A percentile compares a stretch with the other conserved stretches of the same genome.
These are phyloP conservation scores for Scomber japonicus DNA, from an alignment of 2,113 vertebrate genomes.

Conservation along the genomic window DNA sequence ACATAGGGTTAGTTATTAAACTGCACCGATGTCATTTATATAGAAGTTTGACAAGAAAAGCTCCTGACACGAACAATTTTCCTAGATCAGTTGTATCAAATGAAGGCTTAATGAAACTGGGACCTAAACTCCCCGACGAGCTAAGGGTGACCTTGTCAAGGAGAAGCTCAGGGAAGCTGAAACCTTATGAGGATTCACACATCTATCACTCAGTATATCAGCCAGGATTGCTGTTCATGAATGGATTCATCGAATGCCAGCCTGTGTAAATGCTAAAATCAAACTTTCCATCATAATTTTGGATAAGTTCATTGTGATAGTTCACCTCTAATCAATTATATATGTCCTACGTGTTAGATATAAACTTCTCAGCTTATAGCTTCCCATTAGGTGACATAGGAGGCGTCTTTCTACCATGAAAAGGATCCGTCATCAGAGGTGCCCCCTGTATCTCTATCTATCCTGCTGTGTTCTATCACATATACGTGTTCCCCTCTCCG, in stretches of 20 bases:
- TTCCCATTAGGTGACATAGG: slow-evolving; percentile 13
- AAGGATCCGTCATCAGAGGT: slow-evolving; percentile 40
- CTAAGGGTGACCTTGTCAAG: slow-evolving; percentile 61
- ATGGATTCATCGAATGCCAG: neutral
- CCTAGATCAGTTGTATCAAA: slow-evolving; percentile 62
- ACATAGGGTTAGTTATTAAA: neutral
- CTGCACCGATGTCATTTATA: neutral
- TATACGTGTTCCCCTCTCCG: slow-evolving; percentile 11
- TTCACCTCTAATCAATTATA: neutral
- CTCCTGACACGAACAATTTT: slow-evolving; percentile 11
- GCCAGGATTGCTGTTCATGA: slow-evolving; percentile 4
- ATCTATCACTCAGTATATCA: neutral
- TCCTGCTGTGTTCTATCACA: slow-evolving; percentile 22
- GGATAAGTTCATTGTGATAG: neutral
- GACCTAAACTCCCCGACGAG: slow-evolving; percentile 65
- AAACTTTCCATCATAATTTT: neutral
- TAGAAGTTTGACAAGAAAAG: neutral
- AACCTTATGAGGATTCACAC: slow-evolving; percentile 29
- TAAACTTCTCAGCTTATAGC: slow-evolving; percentile 19
- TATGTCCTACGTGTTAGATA: neutral
- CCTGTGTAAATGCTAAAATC: neutral
- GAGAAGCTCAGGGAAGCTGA: slow-evolving; percentile 56
- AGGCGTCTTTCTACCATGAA: slow-evolving; percentile 5
- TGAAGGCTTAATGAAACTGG: slow-evolving; percentile 70
- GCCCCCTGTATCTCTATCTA: slow-evolving; percentile 26